These are phyloP conservation scores for Polydrusus cervinus DNA, from an alignment of 2,888 invertebrate species.

Conservation along the genomic window DNA sequence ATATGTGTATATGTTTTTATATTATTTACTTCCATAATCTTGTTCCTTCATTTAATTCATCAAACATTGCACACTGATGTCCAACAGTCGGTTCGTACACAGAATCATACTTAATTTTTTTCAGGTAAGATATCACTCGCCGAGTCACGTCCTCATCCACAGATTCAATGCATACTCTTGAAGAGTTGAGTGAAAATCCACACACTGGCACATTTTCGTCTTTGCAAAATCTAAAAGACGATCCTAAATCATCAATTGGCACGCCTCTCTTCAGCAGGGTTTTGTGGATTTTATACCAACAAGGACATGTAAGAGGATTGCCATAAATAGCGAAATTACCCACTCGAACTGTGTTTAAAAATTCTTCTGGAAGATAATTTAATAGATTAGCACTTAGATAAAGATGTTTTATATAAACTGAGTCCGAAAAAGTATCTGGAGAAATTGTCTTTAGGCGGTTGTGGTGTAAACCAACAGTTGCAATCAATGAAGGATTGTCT, in stretches of 20 bases:
- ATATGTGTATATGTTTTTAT: too few species aligned
- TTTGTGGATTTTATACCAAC: neutral
- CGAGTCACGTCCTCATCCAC: neutral
- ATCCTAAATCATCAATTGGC: neutral
- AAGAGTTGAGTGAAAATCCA: neutral
- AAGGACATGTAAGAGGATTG: neutral
- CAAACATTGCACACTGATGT: neutral
- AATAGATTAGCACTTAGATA: neutral
- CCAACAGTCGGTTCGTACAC: neutral
- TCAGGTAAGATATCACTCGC: neutral
- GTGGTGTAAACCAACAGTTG: neutral
- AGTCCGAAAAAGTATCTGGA: neutral
- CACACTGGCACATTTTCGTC: neutral
- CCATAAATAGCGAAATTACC: neutral
- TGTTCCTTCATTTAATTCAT: neutral
- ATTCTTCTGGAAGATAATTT: neutral
- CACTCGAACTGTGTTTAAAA: neutral
- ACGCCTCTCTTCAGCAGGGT: neutral
- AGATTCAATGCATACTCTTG: neutral
- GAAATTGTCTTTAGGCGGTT: neutral
- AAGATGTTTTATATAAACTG: neutral
- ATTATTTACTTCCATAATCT: too few species aligned
- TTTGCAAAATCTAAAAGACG: neutral
- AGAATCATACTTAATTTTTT: neutral
- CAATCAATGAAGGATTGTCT: neutral